A percentile compares a stretch with the other conserved stretches of the same genome.
Conservation (phyloP, 2,797 vertebrate species). For the Anguilla megastoma region DNA sequence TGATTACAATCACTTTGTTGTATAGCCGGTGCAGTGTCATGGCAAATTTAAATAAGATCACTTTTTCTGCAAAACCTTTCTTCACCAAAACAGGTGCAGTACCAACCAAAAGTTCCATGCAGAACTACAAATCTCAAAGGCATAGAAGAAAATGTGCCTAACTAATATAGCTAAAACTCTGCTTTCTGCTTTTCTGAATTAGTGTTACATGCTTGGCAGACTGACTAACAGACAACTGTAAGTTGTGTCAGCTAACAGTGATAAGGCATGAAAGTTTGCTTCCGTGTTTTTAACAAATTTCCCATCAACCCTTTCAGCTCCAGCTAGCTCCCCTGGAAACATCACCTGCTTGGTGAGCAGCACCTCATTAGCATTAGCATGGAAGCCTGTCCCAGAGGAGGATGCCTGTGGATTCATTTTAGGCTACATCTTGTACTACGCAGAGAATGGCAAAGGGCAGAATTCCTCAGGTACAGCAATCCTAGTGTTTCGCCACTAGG, state of each 20-base stretch:
- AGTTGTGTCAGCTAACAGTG: not conserved
- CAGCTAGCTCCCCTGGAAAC: slow-evolving; percentile 69
- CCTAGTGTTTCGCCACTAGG: not conserved
- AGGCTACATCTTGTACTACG: slow-evolving; percentile 73
- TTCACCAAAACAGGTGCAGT: not conserved
- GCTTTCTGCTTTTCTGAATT: not conserved
- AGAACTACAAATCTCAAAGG: not conserved
- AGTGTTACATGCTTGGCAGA: not conserved
- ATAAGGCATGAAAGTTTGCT: not conserved
- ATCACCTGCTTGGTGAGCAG: slow-evolving; percentile 65
- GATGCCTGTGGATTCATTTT: slow-evolving; percentile 75
- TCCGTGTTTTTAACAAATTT: not conserved
- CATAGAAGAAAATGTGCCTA: not conserved
- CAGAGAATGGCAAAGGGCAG: slow-evolving; percentile 35
- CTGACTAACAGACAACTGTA: not conserved
- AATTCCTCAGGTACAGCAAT: slow-evolving; percentile 30
- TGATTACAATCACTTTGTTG: not conserved
- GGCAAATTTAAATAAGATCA: not conserved
- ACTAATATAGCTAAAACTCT: not conserved
- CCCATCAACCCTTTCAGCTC: slow-evolving; percentile 63
- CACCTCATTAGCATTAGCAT: slow-evolving; percentile 69
- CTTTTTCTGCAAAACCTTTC: not conserved
- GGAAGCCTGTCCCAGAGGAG: slow-evolving; percentile 72
- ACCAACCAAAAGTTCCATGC: not conserved
- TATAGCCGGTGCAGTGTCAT: not conserved